These are phyloP conservation scores for Shinisaurus crocodilurus DNA, from an alignment of 2,113 vertebrate species.

Conservation along the genomic window DNA sequence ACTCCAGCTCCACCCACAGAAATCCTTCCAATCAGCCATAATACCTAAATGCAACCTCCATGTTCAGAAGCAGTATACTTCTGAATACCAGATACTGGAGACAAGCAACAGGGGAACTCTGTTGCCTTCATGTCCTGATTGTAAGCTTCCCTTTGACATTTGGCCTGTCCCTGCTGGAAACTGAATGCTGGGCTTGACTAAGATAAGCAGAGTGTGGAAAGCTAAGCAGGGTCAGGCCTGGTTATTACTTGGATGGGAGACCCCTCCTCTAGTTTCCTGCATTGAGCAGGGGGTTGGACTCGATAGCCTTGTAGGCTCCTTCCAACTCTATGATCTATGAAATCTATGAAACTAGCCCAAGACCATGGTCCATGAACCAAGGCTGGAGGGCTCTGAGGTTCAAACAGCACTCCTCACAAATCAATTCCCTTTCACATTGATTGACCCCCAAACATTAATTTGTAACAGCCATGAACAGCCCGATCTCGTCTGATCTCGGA, in stretches of 20 bases:
- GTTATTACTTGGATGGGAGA: too few relatives aligned
- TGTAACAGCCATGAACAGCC: too few relatives aligned
- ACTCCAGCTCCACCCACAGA: background rate
- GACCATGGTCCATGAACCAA: background rate
- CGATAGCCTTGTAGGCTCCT: too few relatives aligned
- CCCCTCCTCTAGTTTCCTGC: too few relatives aligned
- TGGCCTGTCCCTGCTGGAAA: background rate
- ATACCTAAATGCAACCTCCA: background rate
- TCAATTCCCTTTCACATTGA: background rate
- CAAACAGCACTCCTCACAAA: background rate
- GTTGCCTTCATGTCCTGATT: background rate
- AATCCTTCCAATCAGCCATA: background rate
- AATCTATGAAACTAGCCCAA: background rate
- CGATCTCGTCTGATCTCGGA: too few relatives aligned
- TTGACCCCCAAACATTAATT: background rate
- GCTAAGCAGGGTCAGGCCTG: too few relatives aligned
- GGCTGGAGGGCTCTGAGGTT: background rate
- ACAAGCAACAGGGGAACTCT: background rate
- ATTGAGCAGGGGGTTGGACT: too few relatives aligned
- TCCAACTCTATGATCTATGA: too few relatives aligned
- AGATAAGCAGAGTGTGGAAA: too few relatives aligned
- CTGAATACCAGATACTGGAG: background rate
- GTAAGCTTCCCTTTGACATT: background rate
- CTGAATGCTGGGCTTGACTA: background rate
- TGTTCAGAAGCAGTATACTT: background rate